Percentiles rank a stretch among this genome's conserved stretches.
These are phyloP conservation scores for Sebastolobus alascanus DNA, from an alignment of 2,797 vertebrate species.

Conservation along the genomic window DNA sequence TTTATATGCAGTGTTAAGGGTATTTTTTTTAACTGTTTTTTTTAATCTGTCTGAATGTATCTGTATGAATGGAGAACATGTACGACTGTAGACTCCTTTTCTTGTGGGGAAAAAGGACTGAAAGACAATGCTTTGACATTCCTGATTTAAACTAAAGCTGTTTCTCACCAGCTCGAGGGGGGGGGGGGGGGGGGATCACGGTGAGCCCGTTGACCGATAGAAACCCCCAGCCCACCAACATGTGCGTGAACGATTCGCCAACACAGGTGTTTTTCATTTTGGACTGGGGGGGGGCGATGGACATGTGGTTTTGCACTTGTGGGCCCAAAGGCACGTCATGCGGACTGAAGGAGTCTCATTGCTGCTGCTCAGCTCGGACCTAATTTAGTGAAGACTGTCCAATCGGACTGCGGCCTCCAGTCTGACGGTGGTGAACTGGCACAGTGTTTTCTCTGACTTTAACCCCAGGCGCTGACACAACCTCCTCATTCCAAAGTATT, in stretches of 20 bases:
- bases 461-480: not conserved
- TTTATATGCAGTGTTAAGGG: constrained; percentile 91
- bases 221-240: constrained; percentile 42
- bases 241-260: constrained; percentile 50
- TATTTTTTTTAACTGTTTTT: constrained; percentile 72
- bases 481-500: not conserved
- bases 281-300: constrained; percentile 15
- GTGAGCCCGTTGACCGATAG: constrained; percentile 53
- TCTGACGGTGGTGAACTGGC: constrained; percentile 14
- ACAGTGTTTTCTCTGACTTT: constrained; percentile 15
- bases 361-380: constrained; percentile 41
- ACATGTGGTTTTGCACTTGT: constrained; percentile 71
- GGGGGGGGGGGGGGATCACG: constrained; percentile 22
- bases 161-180: constrained; percentile 44
- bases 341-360: constrained; percentile 44
- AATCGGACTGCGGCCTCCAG: constrained; percentile 39
- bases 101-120: constrained; percentile 42
- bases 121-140: constrained; percentile 79
- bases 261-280: constrained; percentile 63
- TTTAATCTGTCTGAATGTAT: constrained; percentile 39
- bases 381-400: constrained; percentile 39
- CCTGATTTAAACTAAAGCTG: constrained; percentile 68
- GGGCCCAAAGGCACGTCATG: constrained; percentile 51
- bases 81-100: constrained; percentile 58
- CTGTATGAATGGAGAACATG: constrained; percentile 43